Base-by-base conservation (phyloP, 2,888 invertebrate genomes). In the Epicampocera succincta region DNA sequence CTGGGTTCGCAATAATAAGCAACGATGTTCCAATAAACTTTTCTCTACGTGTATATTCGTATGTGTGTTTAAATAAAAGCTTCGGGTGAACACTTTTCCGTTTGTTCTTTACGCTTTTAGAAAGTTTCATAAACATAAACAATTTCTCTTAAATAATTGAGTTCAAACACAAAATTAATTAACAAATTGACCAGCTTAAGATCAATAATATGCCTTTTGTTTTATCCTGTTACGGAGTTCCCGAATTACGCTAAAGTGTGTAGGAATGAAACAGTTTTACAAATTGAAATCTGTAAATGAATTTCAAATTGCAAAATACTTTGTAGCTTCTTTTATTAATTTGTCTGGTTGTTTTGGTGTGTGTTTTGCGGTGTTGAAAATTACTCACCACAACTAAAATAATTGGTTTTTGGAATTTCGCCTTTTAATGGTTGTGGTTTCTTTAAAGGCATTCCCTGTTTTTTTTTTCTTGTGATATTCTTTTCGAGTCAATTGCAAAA, bases 401-500 rank as follows among this genome's bases (percentile, higher is more conserved):
- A 73, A 79, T 72, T 65, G 78, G 50, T 65, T 33, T 33, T 46
- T 71, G 60, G 58, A 19, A 21, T 33, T 38, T 48, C 11, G n/a
- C 48, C 38, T 19, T 42, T 44, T 42, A 17, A 52, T 63, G 21
- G 54, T 33, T 29, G n/a, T 15, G 33, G 33, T 58, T 38, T 9
- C 48, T 15, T 11, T 29, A 11, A 21, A 21, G 19, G 11, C 29
- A 3, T 42, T 72, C 11, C 38, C 15, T 15, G 15, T 9, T 50
- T 21, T 60, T 33, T 9, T 19, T 50, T 3, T n/a, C n/a, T n/a
- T n/a, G 17, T 50, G n/a, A 11, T 25, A 29, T 52, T 69, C 19
- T 54, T 29, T 52, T 48, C 6, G 17, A 66, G 40, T 33, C 40
- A 38, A 69, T 77, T 72, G 48, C 13, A 42, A 77, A 66, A 65